Conservation (phyloP, 2,888 invertebrate species). For the Melieria omissa region DNA sequence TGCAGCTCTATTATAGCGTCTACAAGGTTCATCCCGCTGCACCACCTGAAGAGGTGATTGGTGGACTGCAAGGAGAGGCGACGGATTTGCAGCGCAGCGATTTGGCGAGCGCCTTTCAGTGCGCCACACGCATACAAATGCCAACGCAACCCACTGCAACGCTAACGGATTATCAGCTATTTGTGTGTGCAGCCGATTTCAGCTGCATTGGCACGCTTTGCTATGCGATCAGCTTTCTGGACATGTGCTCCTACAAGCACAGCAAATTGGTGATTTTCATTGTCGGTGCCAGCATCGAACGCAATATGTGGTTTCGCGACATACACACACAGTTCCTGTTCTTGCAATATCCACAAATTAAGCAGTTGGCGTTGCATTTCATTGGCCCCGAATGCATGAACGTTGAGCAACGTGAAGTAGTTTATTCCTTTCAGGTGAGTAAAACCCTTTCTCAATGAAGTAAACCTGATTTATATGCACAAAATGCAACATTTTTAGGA, state of each 20-base stretch:
- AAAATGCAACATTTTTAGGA: constrained; percentile 27
- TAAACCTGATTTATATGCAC: not conserved
- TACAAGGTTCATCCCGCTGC: constrained; percentile 45
- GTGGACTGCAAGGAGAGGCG: constrained; percentile 35
- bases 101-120: constrained; percentile 47
- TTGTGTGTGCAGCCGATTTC: constrained; percentile 53
- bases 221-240: constrained; percentile 45
- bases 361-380: constrained; percentile 50
- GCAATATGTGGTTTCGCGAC: constrained; percentile 50
- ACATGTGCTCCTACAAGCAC: constrained; percentile 28
- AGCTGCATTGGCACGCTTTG: constrained; percentile 57
- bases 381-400: constrained; percentile 51
- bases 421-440: constrained; percentile 32
- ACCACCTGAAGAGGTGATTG: not conserved
- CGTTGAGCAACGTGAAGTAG: not conserved
- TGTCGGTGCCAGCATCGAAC: constrained; percentile 51
- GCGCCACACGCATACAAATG: constrained; percentile 43
- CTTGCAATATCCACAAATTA: constrained; percentile 49
- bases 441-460: not conserved
- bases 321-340: constrained; percentile 56
- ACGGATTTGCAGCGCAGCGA: constrained; percentile 42
- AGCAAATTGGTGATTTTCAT: constrained; percentile 49
- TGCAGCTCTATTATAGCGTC: constrained; percentile 54
- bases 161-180: constrained; percentile 49
- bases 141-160: constrained; percentile 42